Conservation (phyloP, 2,113 vertebrate species). For the Amblyopsis rosae region DNA sequence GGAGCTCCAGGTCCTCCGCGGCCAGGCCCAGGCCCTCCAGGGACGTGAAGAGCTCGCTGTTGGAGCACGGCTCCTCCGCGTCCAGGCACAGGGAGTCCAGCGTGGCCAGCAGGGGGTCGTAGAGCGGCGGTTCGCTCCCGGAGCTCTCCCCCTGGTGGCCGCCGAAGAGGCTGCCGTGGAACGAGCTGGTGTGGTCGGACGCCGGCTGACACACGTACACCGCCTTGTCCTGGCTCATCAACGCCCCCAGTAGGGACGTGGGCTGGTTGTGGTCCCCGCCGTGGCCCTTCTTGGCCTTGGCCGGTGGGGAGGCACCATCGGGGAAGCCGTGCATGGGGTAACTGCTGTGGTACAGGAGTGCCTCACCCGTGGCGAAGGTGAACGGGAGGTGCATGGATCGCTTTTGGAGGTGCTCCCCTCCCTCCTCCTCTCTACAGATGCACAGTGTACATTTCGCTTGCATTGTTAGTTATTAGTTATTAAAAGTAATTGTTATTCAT, state of each 20-base stretch:
- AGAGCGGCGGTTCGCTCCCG: constrained; percentile 29
- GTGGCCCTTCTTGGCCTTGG: constrained; percentile 70
- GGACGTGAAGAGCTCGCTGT: constrained; percentile 71
- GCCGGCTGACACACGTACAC: constrained; percentile 70
- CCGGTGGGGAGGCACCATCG: constrained; percentile 43
- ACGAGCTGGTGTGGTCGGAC: constrained; percentile 49
- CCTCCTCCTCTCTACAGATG: constrained; percentile 80
- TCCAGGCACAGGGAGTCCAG: constrained; percentile 77
- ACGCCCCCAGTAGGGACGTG: constrained; percentile 67
- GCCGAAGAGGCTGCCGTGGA: constrained; percentile 59
- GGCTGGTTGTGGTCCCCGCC: constrained; percentile 59
- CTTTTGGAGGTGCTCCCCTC: constrained; percentile 81
- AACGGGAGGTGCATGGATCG: constrained; percentile 83
- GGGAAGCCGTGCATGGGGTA: constrained; percentile 65
- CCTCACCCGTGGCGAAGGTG: constrained; percentile 84
- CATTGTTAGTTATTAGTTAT: too few relatives aligned
- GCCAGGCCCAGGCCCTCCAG: constrained; percentile 79
- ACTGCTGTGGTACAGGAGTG: constrained; percentile 79
- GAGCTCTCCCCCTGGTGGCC: constrained; percentile 21
- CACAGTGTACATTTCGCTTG: neutral
- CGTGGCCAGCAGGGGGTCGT: constrained; percentile 76
- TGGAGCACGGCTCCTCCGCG: constrained; percentile 69
- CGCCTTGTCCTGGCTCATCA: constrained; percentile 74
- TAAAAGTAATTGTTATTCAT: too few relatives aligned
- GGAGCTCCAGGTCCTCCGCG: constrained; percentile 79